Conservation (phyloP, 2,113 vertebrate species). For the Rousettus leschenaultii region DNA sequence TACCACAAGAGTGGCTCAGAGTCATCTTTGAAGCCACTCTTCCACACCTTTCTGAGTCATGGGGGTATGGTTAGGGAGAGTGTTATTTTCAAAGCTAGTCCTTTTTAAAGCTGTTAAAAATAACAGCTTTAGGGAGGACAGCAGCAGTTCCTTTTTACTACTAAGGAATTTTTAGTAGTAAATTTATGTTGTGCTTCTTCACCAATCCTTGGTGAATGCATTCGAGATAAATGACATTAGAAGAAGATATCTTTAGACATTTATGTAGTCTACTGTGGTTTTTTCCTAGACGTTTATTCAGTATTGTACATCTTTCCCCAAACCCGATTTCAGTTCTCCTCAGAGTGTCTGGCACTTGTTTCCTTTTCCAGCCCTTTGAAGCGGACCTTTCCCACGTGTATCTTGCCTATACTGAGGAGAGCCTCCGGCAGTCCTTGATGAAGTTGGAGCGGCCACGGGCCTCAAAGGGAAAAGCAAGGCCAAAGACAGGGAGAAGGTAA, state of each 20-base stretch:
- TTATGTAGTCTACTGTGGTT: background rate
- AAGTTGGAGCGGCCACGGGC: constrained; percentile 94
- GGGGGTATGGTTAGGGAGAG: background rate
- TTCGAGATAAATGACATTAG: background rate
- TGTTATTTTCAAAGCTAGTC: background rate
- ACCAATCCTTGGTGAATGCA: background rate
- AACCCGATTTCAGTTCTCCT: background rate
- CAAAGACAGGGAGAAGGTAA: constrained; percentile 95
- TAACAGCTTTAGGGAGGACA: background rate
- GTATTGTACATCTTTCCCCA: constrained; percentile 74
- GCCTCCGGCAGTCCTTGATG: constrained; percentile 96
- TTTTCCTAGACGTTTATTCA: background rate
- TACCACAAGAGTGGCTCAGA: rapidly evolving
- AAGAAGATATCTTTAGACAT: background rate
- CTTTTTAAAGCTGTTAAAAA: background rate
- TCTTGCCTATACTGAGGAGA: constrained; percentile 97
- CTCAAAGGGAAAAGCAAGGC: constrained; percentile 93
- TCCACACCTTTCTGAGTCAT: background rate
- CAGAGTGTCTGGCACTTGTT: background rate
- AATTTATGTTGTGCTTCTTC: background rate
- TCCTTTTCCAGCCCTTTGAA: constrained; percentile 90
- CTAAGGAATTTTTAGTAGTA: background rate
- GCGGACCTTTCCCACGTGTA: constrained; percentile 98
- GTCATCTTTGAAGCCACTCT: background rate
- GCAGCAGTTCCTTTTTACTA: background rate